phyloP scores from a whole-genome alignment of 2,888 invertebrate species.

The Ectemnius continuus region DNA sequence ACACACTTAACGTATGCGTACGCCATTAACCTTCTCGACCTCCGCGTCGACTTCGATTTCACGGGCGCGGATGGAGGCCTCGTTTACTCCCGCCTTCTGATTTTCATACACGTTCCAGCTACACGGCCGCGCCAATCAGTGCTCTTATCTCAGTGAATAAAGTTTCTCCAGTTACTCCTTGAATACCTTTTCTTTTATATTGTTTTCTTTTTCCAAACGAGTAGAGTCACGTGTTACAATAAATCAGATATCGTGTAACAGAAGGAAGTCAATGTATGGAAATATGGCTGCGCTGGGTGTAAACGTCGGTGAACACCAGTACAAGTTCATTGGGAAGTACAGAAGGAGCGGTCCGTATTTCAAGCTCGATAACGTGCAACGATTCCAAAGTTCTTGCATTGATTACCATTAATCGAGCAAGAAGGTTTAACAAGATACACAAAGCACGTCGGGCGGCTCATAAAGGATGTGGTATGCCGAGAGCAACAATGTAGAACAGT shows the following conservation, averaged over 20 bases:
- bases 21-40: constrained; percentile 61
- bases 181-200: too few relatives aligned
- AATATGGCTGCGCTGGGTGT: too few relatives aligned
- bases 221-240: too few relatives aligned
- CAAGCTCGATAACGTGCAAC: constrained; percentile 5
- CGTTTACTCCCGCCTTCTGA: constrained; percentile 29
- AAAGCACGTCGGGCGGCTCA: constrained; percentile 9
- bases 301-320: too few relatives aligned
- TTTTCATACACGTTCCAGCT: constrained; percentile 27
- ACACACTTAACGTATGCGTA: constrained; percentile 68
- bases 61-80: constrained; percentile 24
- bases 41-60: constrained; percentile 57
- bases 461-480: constrained; percentile 31
- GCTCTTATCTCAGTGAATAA: background rate
- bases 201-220: too few relatives aligned
- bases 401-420: background rate
- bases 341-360: background rate
- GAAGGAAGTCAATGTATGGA: too few relatives aligned
- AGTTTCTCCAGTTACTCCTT: too few relatives aligned
- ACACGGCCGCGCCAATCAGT: background rate
- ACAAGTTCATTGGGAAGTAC: too few relatives aligned
- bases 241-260: too few relatives aligned
- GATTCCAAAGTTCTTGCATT: constrained; percentile 8
- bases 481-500: constrained; percentile 25
- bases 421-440: constrained; percentile 10